A percentile compares a stretch with the other conserved stretches of the same genome.
Evolutionary conservation across 2,797 vertebrate genomes (phyloP).

Genomic region (Sebastes aleutianus): DNA sequence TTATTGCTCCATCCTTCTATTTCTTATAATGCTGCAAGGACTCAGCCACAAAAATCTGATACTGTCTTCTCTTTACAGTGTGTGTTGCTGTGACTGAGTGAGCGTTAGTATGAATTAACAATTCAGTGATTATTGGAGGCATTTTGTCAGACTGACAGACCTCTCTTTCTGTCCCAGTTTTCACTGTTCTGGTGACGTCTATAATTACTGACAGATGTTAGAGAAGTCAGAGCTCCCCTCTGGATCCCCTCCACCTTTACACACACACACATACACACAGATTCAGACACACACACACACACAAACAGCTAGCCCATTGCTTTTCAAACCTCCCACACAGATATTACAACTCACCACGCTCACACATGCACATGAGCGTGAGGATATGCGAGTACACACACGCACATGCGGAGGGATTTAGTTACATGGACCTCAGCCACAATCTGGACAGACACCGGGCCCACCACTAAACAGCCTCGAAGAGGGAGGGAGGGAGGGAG

Average conservation of each 20-base stretch:
- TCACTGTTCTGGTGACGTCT: conserved; percentile 66
- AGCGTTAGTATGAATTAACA: conserved; percentile 32
- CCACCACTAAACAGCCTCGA: conserved; percentile 71
- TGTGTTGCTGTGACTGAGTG: not conserved
- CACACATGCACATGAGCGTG: conserved; percentile 23
- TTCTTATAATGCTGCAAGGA: not conserved
- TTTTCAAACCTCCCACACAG: conserved; percentile 79
- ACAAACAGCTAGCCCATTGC: conserved; percentile 41
- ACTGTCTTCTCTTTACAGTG: not conserved
- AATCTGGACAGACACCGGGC: conserved; percentile 75
- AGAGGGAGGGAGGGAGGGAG: conserved; percentile 25
- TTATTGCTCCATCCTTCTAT: not conserved
- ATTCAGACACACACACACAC: not conserved
- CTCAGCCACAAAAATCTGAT: not conserved
- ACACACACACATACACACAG: conserved; percentile 14
- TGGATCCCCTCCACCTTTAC: conserved; percentile 24
- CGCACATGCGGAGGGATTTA: conserved; percentile 55
- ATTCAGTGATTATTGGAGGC: conserved; percentile 36
- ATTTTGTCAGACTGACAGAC: conserved; percentile 42
- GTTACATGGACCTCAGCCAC: conserved; percentile 75
- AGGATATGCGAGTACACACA: conserved; percentile 30
- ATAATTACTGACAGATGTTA: conserved; percentile 78
- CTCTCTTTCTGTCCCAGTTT: conserved; percentile 62
- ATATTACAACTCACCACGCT: conserved; percentile 48
- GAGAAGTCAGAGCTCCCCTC: conserved; percentile 55